phyloP scores from a whole-genome alignment of 2,888 invertebrate species.

The Platypus cylindrus region DNA sequence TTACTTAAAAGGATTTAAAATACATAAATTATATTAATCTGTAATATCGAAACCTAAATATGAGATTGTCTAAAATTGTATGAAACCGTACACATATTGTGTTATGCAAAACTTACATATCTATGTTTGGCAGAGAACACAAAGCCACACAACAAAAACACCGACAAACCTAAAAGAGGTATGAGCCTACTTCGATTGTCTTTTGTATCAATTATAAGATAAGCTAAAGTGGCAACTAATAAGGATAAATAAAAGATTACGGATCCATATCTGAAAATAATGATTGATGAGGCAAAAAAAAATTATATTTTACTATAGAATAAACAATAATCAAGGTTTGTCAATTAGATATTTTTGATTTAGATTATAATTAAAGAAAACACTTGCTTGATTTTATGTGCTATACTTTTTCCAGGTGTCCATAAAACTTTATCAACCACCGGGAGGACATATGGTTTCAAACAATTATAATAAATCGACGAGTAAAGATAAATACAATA shows the following conservation, averaged over 20 bases:
- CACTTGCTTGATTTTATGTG: conserved; percentile 15
- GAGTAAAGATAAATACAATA: conserved; percentile 18
- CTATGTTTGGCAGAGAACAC: conserved; percentile 48
- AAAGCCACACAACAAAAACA: conserved; percentile 51
- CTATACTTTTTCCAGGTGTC: conserved; percentile 9
- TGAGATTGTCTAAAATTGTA: too few species aligned
- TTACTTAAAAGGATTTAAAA: too few species aligned
- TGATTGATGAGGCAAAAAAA: conserved; percentile 1
- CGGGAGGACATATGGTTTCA: conserved; percentile 17
- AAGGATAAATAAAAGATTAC: conserved; percentile 34
- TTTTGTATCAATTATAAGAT: conserved; percentile 51
- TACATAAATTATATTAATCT: too few species aligned
- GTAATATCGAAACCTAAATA: too few species aligned
- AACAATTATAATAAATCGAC: conserved; percentile 13
- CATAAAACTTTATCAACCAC: conserved; percentile 13
- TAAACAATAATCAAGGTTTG: too few species aligned
- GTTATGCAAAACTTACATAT: conserved; percentile 38
- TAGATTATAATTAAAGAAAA: background rate
- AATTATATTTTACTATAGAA: too few species aligned
- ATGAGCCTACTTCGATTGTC: conserved; percentile 47
- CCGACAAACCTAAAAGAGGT: conserved; percentile 52
- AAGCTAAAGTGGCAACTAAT: conserved; percentile 41
- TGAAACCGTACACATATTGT: too few species aligned
- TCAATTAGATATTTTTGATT: background rate
- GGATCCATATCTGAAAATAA: conserved; percentile 38